Conservation (phyloP, 1,140 invertebrate genomes). For the Aphelinus atriplicis region DNA sequence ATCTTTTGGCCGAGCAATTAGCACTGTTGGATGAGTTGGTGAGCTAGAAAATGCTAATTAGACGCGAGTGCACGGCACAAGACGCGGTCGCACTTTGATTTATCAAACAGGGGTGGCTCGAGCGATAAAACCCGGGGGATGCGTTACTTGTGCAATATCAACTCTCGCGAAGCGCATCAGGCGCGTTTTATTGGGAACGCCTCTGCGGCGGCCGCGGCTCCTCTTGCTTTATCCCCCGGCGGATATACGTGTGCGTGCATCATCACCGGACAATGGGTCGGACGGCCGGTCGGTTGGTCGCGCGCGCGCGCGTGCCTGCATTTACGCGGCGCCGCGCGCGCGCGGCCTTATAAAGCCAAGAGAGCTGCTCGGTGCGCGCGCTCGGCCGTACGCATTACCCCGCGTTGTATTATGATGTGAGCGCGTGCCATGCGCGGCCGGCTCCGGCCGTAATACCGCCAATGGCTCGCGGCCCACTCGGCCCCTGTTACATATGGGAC, state of each 20-base stretch:
- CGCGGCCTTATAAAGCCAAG: conserved; percentile 32
- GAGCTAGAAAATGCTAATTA: too few species aligned
- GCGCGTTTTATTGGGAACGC: conserved; percentile 22
- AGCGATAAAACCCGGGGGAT: background rate
- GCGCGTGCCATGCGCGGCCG: too few species aligned
- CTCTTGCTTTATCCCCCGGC: background rate
- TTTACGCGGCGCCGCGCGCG: conserved; percentile 11
- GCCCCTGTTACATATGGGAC: too few species aligned
- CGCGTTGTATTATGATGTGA: background rate
- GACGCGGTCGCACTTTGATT: background rate
- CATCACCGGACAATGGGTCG: too few species aligned
- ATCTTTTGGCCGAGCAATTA: too few species aligned
- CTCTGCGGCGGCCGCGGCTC: conserved; percentile 4
- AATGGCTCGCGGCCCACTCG: too few species aligned
- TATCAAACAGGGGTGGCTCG: background rate
- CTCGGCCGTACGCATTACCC: conserved; percentile 14
- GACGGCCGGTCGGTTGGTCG: background rate
- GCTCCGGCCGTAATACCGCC: too few species aligned
- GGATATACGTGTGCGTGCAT: background rate
- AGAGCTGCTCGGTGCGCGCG: conserved; percentile 26
- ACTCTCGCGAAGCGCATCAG: background rate
- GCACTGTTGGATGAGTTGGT: too few species aligned
- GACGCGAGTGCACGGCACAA: too few species aligned
- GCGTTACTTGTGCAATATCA: background rate
- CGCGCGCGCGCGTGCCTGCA: background rate